Base-by-base conservation (phyloP, 35 echinoderm and acorn worm species). In the Ophiothrix spiculata region DNA sequence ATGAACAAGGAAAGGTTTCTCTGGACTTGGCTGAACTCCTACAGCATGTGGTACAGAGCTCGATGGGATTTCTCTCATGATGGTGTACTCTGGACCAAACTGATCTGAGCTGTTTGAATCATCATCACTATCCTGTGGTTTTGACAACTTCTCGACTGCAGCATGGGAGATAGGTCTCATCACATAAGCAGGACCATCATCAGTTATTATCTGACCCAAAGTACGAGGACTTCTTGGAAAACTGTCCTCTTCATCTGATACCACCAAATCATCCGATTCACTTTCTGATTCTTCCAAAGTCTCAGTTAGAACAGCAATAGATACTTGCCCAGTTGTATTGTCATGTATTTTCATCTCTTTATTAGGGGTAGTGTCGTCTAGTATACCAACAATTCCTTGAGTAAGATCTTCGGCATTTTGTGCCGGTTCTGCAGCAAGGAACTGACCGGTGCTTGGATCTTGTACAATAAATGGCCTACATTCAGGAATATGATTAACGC, bases 171-270 rank as follows among this genome's bases (percentile, higher is more conserved):
- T 60, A 14, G 93, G 93, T 34, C 77, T 86, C 21, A 95, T 73
- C 14, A 91, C 84, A 84, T 60, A 95, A 28, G 93, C 93, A 39
- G 88, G 93, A 16, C 93, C 93, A 56, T 91, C 41, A 13, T 91
- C 84, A 76, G 93, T 95, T 37, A 94, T 78, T 25, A 90, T 83
- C 38, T 90, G 88, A 76, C 76, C 12, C 1, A 83, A 37, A 64
- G 35, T 31, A 33, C 32, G n/a, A 64, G 81, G 46, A 25, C 63
- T 60, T 84, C 35, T 23, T 35, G 29, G 60, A n/a, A 2, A 28
- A 12, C 23, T 6, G 1, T 69, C 60, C 29, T 69, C 60, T 15
- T 69, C 60, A 69, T 69, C 60, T 15, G 25, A 69, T 25, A 25
- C 29, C 60, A 69, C 2, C 3, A n/a, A 1, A 69, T 69, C 8